Evolutionary conservation across 2,113 vertebrate species (phyloP).

Genomic region (Choloepus hoffmanni): DNA sequence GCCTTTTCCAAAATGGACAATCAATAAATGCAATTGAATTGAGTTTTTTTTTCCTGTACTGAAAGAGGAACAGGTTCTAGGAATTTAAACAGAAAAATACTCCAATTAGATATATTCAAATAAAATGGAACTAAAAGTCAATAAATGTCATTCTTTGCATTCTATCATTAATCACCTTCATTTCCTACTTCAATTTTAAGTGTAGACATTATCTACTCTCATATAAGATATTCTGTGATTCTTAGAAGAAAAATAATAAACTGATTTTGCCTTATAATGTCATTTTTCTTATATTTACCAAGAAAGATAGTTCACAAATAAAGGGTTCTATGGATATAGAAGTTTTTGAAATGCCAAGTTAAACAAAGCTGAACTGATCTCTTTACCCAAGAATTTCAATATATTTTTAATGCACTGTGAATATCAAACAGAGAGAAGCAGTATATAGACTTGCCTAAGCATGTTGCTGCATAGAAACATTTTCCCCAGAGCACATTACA

Average conservation of each 20-base stretch:
- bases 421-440: conserved; percentile 36
- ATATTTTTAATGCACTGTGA: conserved; percentile 55
- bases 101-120: neutral
- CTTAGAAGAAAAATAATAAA: conserved; percentile 23
- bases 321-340: neutral
- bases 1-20: neutral
- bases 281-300: neutral
- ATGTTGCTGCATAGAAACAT: neutral
- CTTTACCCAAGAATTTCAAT: conserved; percentile 25
- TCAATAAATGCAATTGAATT: conserved; percentile 40
- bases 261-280: neutral
- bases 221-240: neutral
- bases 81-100: conserved; percentile 42
- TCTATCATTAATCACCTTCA: conserved; percentile 55
- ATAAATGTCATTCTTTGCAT: neutral
- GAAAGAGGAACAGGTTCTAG: neutral
- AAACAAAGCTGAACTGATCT: neutral
- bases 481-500: neutral
- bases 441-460: conserved; percentile 41
- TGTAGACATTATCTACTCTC: neutral
- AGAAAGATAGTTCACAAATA: neutral
- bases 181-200: neutral
- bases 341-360: conserved; percentile 51
- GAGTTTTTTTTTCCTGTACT: neutral
- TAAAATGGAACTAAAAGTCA: conserved; percentile 15